A percentile compares a stretch with the other conserved stretches of the same genome.
phyloP scores from a whole-genome alignment of 2,797 vertebrate species.

The Lacerta viridis region DNA sequence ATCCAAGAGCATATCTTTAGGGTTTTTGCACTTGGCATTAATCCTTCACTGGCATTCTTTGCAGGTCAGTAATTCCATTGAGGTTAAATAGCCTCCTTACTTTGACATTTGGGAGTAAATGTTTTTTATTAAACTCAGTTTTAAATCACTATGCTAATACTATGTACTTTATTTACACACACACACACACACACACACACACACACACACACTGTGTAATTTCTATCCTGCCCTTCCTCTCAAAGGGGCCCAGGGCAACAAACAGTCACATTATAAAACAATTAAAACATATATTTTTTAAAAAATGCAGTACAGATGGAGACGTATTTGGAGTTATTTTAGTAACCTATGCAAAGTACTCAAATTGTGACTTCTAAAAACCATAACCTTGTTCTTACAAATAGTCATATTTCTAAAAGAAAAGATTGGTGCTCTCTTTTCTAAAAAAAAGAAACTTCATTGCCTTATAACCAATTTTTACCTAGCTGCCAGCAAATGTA shows the following conservation, averaged over 20 bases:
- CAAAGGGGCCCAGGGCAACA: too few species aligned
- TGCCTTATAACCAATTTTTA: neutral
- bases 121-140: neutral
- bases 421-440: neutral
- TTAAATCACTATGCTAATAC: neutral
- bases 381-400: neutral
- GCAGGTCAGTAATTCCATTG: neutral
- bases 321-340: neutral
- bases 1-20: constrained; percentile 57
- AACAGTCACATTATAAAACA: too few species aligned
- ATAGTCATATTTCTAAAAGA: neutral
- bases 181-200: too few species aligned
- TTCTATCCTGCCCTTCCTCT: too few species aligned
- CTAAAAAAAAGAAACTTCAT: neutral
- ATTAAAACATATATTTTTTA: too few species aligned
- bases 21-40: constrained; percentile 62
- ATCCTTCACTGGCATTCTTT: constrained; percentile 51
- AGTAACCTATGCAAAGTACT: neutral
- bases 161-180: neutral
- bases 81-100: neutral
- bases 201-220: too few species aligned
- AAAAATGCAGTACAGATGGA: too few species aligned
- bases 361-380: neutral
- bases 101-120: neutral
- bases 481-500: constrained; percentile 8